Evolutionary conservation across 2,888 invertebrate species (phyloP).

Genomic region (Candidula unifasciata): DNA sequence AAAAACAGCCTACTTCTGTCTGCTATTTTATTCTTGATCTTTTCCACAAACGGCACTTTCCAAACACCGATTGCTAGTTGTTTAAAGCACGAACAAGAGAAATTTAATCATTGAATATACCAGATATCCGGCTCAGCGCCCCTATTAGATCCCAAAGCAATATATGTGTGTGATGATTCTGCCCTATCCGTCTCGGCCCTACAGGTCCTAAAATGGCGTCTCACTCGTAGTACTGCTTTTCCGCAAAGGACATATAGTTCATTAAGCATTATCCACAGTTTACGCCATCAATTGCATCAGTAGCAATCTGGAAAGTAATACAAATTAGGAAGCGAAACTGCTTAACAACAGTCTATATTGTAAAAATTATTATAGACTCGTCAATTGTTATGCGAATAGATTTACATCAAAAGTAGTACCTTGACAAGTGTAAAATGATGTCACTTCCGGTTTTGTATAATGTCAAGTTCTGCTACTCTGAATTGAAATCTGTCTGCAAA

Average conservation of each 20-base stretch:
- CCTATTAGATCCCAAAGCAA: too few species aligned
- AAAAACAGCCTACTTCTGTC: too few species aligned
- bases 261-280: neutral
- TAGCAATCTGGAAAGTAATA: neutral
- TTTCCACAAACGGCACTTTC: neutral
- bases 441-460: conserved; percentile 39
- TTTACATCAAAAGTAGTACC: conserved; percentile 40
- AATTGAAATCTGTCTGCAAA: neutral
- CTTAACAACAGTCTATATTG: neutral
- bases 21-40: too few species aligned
- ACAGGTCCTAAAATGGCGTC: conserved; percentile 46
- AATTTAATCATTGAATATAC: too few species aligned
- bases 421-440: conserved; percentile 39
- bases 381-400: neutral
- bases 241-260: conserved; percentile 19
- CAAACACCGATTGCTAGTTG: neutral
- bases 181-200: neutral
- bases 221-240: neutral
- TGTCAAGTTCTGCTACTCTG: conserved; percentile 21
- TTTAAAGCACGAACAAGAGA: neutral
- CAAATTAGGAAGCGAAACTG: neutral
- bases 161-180: neutral
- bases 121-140: too few species aligned
- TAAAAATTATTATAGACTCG: too few species aligned
- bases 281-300: too few species aligned